Percentiles rank a stretch among this genome's conserved stretches.
Evolutionary conservation across 2,113 vertebrate species (phyloP).

Genomic region (Pristiophorus japonicus): DNA sequence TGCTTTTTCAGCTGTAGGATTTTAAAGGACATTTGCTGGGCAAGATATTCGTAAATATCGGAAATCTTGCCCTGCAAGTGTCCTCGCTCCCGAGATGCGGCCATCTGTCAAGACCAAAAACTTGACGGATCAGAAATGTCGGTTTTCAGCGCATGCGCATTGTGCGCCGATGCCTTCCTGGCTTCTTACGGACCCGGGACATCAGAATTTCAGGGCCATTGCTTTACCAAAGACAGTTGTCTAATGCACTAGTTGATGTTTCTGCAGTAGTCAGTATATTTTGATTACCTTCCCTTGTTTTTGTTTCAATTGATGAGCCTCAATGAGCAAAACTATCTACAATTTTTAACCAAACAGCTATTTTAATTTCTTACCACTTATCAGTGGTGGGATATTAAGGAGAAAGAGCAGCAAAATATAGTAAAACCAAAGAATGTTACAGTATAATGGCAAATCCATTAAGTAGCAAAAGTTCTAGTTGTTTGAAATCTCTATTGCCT

Average conservation of each 20-base stretch:
- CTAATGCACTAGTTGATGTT: neutral
- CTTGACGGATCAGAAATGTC: too few species aligned
- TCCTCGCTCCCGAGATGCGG: too few species aligned
- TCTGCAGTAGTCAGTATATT: neutral
- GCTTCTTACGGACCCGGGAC: too few species aligned
- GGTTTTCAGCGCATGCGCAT: too few species aligned
- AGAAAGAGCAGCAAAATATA: neutral
- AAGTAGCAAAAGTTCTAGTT: neutral
- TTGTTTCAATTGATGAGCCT: neutral
- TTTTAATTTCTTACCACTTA: neutral
- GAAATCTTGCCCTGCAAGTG: too few species aligned
- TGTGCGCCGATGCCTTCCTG: too few species aligned
- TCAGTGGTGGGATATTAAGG: neutral
- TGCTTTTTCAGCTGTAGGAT: too few species aligned
- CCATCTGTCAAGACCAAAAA: too few species aligned
- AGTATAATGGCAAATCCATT: neutral
- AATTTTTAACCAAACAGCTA: neutral
- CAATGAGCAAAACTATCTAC: neutral
- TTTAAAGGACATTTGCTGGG: too few species aligned
- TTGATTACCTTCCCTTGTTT: neutral
- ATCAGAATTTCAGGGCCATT: too few species aligned
- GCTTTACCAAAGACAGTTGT: neutral
- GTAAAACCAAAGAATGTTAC: neutral
- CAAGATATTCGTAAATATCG: too few species aligned
- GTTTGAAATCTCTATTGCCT: neutral